Evolutionary conservation across 2,113 vertebrate species (phyloP).

Genomic region (Marcusenius ussheri): DNA sequence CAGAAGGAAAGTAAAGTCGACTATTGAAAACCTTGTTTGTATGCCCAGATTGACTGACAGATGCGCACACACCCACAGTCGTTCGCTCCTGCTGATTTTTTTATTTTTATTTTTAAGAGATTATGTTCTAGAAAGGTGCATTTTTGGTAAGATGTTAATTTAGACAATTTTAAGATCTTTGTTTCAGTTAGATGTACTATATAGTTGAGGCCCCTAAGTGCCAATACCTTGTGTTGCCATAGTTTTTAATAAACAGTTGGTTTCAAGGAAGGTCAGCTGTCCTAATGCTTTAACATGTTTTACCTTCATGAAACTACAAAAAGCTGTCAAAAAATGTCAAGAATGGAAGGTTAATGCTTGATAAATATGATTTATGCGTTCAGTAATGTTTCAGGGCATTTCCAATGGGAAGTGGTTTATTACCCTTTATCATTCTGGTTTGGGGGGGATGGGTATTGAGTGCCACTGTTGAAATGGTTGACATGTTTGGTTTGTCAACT

Average conservation of each 20-base stretch:
- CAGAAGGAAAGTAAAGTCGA: neutral
- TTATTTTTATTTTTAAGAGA: neutral
- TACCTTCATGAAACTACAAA: neutral
- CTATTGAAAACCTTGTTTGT: neutral
- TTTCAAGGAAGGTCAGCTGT: neutral
- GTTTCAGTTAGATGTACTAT: neutral
- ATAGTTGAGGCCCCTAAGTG: neutral
- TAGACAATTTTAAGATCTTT: neutral
- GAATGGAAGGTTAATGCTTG: neutral
- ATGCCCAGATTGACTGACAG: neutral
- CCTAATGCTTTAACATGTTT: neutral
- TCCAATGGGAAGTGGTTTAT: neutral
- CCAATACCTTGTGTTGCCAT: neutral
- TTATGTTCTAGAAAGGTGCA: neutral
- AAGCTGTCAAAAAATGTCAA: neutral
- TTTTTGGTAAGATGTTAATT: neutral
- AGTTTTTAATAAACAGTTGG: neutral
- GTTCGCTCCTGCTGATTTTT: neutral
- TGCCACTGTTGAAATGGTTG: neutral
- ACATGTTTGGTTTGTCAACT: neutral
- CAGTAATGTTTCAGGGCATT: neutral
- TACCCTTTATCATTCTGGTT: neutral
- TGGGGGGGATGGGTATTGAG: neutral
- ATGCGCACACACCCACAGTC: neutral
- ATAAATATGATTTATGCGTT: neutral